These are phyloP conservation scores for Drosophila falleni DNA, from an alignment of 2,888 invertebrate genomes.

Conservation along the genomic window DNA sequence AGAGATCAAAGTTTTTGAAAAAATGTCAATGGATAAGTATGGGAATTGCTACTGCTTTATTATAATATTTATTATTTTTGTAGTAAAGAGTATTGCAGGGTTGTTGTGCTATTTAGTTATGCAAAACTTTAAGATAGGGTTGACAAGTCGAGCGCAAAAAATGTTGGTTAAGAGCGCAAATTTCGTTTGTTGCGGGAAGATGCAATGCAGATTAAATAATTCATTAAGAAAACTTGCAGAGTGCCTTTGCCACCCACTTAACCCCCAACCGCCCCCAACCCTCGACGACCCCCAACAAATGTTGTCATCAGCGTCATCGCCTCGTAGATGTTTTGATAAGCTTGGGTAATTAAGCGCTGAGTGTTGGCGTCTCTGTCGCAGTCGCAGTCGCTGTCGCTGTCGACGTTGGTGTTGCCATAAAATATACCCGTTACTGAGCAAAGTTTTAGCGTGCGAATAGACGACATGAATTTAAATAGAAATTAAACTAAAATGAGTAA, in stretches of 20 bases:
- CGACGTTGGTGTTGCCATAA: conserved; percentile 52
- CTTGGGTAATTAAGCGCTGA: conserved; percentile 78
- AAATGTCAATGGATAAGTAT: too few relatives aligned
- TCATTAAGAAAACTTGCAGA: conserved; percentile 75
- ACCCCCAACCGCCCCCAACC: neutral
- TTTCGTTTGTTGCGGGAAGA: conserved; percentile 59
- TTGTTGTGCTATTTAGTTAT: conserved; percentile 4
- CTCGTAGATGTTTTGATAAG: conserved; percentile 79
- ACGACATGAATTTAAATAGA: conserved; percentile 79
- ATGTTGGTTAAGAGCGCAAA: conserved; percentile 65
- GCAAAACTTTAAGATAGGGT: conserved; percentile 50
- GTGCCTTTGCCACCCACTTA: conserved; percentile 25
- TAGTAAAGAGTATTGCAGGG: conserved; percentile 17
- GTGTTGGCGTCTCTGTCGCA: conserved; percentile 43
- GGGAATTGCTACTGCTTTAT: neutral
- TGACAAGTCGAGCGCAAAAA: conserved; percentile 77
- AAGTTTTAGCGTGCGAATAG: conserved; percentile 65
- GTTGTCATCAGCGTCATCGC: conserved; percentile 60
- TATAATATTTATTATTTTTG: neutral
- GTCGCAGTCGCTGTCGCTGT: conserved; percentile 3
- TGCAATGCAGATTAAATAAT: conserved; percentile 78
- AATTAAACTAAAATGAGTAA: conserved; percentile 79
- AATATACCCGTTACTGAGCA: conserved; percentile 54
- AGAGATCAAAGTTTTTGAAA: too few relatives aligned
- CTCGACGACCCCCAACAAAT: neutral